phyloP scores from a whole-genome alignment of 2,797 vertebrate genomes.

The Pangasius krempfi region DNA sequence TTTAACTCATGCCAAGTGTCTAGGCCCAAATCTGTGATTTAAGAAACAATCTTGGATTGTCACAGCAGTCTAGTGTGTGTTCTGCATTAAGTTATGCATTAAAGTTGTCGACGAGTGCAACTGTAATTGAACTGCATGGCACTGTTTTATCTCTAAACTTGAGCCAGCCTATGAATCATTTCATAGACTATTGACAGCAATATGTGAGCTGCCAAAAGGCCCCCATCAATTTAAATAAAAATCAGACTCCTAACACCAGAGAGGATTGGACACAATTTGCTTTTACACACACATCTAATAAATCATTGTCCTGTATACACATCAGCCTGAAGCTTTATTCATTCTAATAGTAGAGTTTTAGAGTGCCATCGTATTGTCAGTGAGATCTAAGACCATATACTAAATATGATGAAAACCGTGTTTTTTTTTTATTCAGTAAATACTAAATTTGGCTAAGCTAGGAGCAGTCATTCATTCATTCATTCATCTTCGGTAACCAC shows the following conservation, averaged over 20 bases:
- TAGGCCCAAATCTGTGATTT: background rate
- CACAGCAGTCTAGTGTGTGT: background rate
- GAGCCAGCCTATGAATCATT: background rate
- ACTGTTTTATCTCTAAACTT: background rate
- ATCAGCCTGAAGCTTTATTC: background rate
- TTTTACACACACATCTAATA: background rate
- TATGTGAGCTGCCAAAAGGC: background rate
- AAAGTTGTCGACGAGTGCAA: background rate
- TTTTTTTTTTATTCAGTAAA: background rate
- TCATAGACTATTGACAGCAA: conserved; percentile 10
- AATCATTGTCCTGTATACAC: conserved; percentile 1
- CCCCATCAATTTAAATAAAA: conserved; percentile 1
- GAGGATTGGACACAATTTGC: background rate
- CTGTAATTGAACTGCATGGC: background rate
- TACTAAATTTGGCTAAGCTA: background rate
- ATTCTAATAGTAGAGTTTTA: conserved; percentile 4
- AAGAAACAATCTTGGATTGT: background rate
- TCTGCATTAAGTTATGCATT: background rate
- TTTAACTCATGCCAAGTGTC: background rate
- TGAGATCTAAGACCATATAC: background rate
- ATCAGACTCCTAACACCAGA: background rate
- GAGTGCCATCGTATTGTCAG: background rate
- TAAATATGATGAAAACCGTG: background rate
- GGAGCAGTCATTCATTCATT: background rate
- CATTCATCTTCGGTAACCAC: background rate